phyloP scores from a whole-genome alignment of 2,888 invertebrate genomes.

The Harmothoe impar region DNA sequence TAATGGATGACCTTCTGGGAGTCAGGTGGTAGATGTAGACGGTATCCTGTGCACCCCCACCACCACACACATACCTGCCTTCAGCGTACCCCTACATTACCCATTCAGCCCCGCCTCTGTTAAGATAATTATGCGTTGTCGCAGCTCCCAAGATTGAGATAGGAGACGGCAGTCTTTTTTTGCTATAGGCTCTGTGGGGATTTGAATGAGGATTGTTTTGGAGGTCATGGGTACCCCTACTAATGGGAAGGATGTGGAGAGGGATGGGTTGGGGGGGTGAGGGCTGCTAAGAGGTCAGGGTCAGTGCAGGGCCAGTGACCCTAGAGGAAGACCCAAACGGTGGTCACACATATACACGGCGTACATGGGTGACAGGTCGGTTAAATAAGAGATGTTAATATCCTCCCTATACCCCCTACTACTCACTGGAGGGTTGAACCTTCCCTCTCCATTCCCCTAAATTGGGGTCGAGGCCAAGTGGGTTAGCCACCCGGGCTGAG shows the following conservation, averaged over 20 bases:
- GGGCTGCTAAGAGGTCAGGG: too few relatives aligned
- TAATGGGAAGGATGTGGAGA: background rate
- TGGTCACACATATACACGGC: background rate
- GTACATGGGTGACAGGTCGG: background rate
- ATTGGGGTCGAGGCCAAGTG: slow-evolving; percentile 53
- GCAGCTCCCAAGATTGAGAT: slow-evolving; percentile 10
- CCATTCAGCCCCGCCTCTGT: slow-evolving; percentile 15
- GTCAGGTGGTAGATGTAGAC: background rate
- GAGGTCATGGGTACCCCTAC: background rate
- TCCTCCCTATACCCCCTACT: background rate
- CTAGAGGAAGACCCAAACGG: background rate
- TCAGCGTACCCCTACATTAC: background rate
- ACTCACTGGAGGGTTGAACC: background rate
- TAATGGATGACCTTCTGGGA: too few relatives aligned
- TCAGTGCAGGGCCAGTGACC: background rate
- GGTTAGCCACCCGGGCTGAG: slow-evolving; percentile 49
- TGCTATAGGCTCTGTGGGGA: background rate
- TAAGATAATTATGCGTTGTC: slow-evolving; percentile 48
- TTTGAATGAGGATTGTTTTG: slow-evolving; percentile 45
- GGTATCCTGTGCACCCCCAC: background rate
- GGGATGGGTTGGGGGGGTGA: background rate
- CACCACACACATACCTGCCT: background rate
- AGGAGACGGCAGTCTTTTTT: slow-evolving; percentile 16
- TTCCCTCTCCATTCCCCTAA: background rate
- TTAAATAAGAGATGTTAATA: background rate